Conservation (phyloP, 2,113 vertebrate species). For the Aix galericulata region DNA sequence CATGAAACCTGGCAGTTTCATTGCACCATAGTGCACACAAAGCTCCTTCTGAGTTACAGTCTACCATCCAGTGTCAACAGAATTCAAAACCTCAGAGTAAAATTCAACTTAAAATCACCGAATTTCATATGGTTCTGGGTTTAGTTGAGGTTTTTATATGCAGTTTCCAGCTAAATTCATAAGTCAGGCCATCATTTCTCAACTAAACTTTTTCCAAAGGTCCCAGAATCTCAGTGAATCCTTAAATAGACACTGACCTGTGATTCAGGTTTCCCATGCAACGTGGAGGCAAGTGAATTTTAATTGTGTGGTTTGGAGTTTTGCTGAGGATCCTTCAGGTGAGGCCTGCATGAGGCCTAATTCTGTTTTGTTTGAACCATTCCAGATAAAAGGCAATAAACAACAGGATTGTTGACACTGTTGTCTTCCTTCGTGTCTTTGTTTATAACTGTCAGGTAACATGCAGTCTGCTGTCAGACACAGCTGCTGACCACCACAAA, state of each 20-base stretch:
- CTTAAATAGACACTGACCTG: not conserved
- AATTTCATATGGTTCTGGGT: not conserved
- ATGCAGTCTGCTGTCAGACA: not conserved
- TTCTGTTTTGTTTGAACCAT: not conserved
- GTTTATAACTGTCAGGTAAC: not conserved
- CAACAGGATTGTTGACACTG: accelerated
- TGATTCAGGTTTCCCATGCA: not conserved
- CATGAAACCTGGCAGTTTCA: not conserved
- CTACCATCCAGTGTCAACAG: not conserved
- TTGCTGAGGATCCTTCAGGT: not conserved
- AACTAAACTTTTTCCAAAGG: not conserved
- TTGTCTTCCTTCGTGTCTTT: not conserved
- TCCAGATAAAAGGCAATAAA: not conserved
- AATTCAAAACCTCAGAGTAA: not conserved
- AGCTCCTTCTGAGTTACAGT: not conserved
- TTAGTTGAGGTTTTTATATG: not conserved
- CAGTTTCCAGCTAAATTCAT: not conserved
- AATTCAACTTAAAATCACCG: not conserved
- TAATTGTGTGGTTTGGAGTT: not conserved
- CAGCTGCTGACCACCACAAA: not conserved
- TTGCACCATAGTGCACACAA: not conserved
- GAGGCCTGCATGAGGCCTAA: not conserved
- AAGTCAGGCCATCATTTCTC: not conserved
- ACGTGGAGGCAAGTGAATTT: not conserved
- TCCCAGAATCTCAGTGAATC: not conserved